These are phyloP conservation scores for Manacus vitellinus DNA, from an alignment of 2,113 vertebrate genomes.

Conservation along the genomic window DNA sequence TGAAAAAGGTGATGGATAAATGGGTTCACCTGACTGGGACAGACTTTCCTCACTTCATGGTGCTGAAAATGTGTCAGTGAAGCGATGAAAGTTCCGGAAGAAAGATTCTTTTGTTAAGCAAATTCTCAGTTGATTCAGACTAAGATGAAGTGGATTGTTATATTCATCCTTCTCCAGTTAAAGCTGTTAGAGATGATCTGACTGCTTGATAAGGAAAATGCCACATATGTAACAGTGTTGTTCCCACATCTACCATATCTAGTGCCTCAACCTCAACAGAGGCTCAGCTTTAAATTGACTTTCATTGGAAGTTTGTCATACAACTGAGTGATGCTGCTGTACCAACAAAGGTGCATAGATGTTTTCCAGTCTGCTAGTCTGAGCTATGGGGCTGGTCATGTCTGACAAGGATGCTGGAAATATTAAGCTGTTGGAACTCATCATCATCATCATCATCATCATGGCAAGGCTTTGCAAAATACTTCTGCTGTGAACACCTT, in stretches of 20 bases:
- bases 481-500: neutral
- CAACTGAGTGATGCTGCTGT: neutral
- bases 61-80: neutral
- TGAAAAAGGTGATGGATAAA: neutral
- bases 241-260: accelerated
- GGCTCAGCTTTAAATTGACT: neutral
- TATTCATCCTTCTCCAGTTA: neutral
- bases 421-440: neutral
- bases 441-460: too few species aligned
- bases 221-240: accelerated
- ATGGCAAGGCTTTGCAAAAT: neutral
- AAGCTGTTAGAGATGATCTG: neutral
- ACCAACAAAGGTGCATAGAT: accelerated
- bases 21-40: neutral
- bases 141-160: neutral
- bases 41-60: neutral
- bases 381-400: neutral
- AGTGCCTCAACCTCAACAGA: neutral
- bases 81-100: neutral
- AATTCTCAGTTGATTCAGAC: neutral
- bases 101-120: neutral
- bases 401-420: neutral
- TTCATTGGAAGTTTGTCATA: neutral
- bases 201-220: neutral
- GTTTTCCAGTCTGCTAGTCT: neutral